phyloP scores from a whole-genome alignment of 2,797 vertebrate genomes.

The Brachyrhaphis roseni region DNA sequence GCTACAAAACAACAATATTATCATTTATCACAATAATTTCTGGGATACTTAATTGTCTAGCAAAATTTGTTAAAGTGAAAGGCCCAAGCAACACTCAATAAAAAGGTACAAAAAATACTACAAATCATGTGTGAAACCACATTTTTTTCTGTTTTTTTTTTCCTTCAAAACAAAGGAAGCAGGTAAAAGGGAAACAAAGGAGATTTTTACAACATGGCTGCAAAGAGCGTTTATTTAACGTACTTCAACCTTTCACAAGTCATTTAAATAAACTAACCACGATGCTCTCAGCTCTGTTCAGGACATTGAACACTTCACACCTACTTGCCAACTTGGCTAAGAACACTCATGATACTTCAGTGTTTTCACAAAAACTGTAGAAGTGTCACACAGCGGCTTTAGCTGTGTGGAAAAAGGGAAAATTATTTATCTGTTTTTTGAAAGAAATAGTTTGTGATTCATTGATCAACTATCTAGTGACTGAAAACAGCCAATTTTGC shows the following conservation, averaged over 20 bases:
- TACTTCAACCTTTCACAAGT: not conserved
- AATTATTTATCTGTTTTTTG: not conserved
- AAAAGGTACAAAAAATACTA: too few relatives aligned
- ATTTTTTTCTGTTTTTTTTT: not conserved
- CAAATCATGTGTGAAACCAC: not conserved
- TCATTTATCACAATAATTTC: too few relatives aligned
- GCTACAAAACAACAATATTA: too few relatives aligned
- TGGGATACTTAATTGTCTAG: too few relatives aligned
- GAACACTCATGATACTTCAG: not conserved
- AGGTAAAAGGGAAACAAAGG: not conserved
- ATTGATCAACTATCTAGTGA: not conserved
- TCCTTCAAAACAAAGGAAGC: not conserved
- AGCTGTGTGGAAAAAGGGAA: not conserved
- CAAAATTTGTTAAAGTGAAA: too few relatives aligned
- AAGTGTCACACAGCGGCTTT: not conserved
- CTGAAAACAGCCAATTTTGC: not conserved
- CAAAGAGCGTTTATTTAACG: not conserved
- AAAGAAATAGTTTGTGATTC: not conserved
- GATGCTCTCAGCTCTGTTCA: not conserved
- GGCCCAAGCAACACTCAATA: too few relatives aligned
- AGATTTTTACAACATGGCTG: not conserved
- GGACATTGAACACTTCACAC: not conserved
- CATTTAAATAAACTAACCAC: not conserved
- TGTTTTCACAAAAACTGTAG: not conserved
- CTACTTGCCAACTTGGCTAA: not conserved